Base-by-base conservation (phyloP, 2,888 invertebrate species). In the Amiota minor region DNA sequence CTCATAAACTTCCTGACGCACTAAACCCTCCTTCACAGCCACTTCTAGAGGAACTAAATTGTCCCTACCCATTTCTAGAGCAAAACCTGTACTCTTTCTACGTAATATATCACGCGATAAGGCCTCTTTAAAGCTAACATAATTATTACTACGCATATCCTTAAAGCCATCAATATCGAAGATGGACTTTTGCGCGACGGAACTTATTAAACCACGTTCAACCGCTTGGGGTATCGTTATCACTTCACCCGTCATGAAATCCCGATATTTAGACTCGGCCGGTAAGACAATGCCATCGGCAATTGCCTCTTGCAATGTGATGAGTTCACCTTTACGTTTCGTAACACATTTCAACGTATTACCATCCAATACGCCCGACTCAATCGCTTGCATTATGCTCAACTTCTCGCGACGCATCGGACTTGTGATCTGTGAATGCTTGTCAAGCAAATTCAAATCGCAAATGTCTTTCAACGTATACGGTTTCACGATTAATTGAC, bases 81-180 rank as follows among this genome's bases (percentile, higher is more conserved):
- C 91, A 84, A 94, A 93, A 83, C 94, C 93, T 71, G 93, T 93
- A 73, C 93, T 92, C 81, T 93, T 94, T 84, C 93, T 93, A 87
- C 95, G 94, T 65, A 97, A 91, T 86, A 95, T 91, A 78, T 95
- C 95, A 84, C 94, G 94, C 74, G 93, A 92, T 76, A 95, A 90
- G 55, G 97, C 96, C 75, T 93, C 92, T 89, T 96, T 97, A 84
- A 97, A 94, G 79, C 96, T 96, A 81, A 97, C 92, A 86, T 94
- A 95, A 86, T 96, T 95, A 53, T 93, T 94, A 69, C 94, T 94
- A 83, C 94, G 92, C 0, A 95, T 94, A 89, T 96, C 95, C 87
- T 94, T 95, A 87, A 97, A 96, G 72, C 95, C 97, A 81, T 97
- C 97, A 76, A 98, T 96, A 88, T 97, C 95, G 87, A 98, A 98